phyloP scores from a whole-genome alignment of 2,113 vertebrate species.

The Otus sunia region DNA sequence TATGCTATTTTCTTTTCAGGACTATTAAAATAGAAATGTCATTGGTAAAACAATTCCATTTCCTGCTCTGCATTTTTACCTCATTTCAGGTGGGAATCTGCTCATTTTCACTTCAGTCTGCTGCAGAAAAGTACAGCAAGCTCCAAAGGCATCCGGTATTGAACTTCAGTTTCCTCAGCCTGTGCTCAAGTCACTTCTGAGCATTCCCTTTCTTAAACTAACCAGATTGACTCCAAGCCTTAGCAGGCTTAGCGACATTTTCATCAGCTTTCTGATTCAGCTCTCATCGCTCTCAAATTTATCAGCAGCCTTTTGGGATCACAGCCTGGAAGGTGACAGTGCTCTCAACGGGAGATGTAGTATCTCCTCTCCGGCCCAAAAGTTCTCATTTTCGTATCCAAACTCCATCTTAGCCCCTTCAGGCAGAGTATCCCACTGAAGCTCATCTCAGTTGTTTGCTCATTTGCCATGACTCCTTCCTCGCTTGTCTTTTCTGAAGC shows the following conservation, averaged over 20 bases:
- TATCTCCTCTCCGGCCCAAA: background rate
- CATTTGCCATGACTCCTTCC: background rate
- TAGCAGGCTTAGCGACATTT: background rate
- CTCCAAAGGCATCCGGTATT: background rate
- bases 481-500: background rate
- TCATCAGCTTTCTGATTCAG: background rate
- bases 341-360: background rate
- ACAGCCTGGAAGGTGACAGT: background rate
- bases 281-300: background rate
- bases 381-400: background rate
- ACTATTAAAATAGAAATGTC: background rate
- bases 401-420: background rate
- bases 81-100: background rate
- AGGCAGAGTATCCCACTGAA: background rate
- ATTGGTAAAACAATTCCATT: background rate
- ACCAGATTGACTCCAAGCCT: background rate
- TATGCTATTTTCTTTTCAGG: background rate
- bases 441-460: background rate
- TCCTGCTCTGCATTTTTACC: background rate
- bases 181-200: background rate
- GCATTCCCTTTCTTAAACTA: background rate
- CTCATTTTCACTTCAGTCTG: background rate
- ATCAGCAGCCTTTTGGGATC: background rate
- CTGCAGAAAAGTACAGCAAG: background rate
- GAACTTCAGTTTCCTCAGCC: background rate